These are phyloP conservation scores for Agapostemon virescens DNA, from an alignment of 2,888 invertebrate species.

Conservation along the genomic window DNA sequence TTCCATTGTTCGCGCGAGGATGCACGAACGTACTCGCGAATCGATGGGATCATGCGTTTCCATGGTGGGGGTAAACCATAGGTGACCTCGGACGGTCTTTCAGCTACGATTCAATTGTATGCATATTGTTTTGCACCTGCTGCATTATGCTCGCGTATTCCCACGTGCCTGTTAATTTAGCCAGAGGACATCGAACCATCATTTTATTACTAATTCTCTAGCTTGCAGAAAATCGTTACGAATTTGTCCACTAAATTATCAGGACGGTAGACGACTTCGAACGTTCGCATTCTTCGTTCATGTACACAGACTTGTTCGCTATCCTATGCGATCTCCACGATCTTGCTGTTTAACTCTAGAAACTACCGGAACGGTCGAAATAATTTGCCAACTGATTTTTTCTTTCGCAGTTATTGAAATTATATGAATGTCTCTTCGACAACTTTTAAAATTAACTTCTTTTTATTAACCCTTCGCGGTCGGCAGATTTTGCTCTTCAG, in stretches of 20 bases:
- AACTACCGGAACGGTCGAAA: too few relatives aligned
- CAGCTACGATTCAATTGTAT: neutral
- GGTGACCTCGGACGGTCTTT: neutral
- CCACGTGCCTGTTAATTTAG: neutral
- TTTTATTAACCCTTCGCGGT: too few relatives aligned
- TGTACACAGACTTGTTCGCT: too few relatives aligned
- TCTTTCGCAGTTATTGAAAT: too few relatives aligned
- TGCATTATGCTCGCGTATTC: neutral
- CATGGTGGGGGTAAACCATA: neutral
- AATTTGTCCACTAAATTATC: neutral
- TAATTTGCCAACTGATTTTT: too few relatives aligned
- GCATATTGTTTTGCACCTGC: neutral
- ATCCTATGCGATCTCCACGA: too few relatives aligned
- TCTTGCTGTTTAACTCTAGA: too few relatives aligned
- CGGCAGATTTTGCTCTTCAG: too few relatives aligned
- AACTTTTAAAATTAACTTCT: too few relatives aligned
- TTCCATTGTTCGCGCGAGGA: slow-evolving; percentile 7
- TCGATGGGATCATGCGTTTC: neutral
- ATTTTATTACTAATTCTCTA: neutral
- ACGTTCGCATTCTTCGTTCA: neutral
- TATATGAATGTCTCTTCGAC: too few relatives aligned
- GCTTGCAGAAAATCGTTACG: neutral
- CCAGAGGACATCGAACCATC: neutral
- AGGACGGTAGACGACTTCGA: neutral
- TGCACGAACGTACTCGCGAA: slow-evolving; percentile 20